Percentiles rank a stretch among this genome's conserved stretches.
Conservation (phyloP, 53 echinoderm and acorn worm species). For the Mesocentrotus franciscanus region DNA sequence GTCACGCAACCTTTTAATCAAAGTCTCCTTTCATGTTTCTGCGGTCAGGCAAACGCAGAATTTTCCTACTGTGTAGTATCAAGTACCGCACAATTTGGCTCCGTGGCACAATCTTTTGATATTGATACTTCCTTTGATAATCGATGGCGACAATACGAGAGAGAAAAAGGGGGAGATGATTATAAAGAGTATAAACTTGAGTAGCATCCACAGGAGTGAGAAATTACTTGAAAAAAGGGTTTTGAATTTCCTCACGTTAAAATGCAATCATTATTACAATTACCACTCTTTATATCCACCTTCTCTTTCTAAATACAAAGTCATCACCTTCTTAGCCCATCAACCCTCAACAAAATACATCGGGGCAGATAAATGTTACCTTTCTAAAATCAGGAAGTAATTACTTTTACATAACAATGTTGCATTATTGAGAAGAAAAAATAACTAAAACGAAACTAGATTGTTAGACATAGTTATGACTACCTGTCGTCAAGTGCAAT, state of each 20-base stretch:
- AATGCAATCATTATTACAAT: not conserved
- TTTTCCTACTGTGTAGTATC: not conserved
- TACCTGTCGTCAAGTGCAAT: too few species aligned
- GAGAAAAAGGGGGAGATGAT: not conserved
- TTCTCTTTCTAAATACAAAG: too few species aligned
- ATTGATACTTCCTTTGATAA: not conserved
- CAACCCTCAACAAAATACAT: too few species aligned
- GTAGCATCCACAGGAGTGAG: not conserved
- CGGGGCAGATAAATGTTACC: too few species aligned
- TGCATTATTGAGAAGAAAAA: too few species aligned
- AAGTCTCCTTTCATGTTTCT: not conserved
- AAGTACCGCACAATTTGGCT: not conserved
- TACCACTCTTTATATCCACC: too few species aligned
- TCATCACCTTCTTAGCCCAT: too few species aligned
- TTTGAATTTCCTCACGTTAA: not conserved
- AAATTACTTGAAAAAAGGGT: not conserved
- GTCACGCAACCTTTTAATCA: not conserved
- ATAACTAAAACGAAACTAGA: too few species aligned
- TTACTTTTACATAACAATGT: too few species aligned
- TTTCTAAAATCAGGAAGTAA: too few species aligned
- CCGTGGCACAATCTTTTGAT: not conserved
- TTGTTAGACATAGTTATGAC: too few species aligned
- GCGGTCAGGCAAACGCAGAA: not conserved
- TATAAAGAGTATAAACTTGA: not conserved
- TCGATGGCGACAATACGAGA: not conserved